phyloP scores from a whole-genome alignment of 2,888 invertebrate species.

The Cryptus viduatorius region DNA sequence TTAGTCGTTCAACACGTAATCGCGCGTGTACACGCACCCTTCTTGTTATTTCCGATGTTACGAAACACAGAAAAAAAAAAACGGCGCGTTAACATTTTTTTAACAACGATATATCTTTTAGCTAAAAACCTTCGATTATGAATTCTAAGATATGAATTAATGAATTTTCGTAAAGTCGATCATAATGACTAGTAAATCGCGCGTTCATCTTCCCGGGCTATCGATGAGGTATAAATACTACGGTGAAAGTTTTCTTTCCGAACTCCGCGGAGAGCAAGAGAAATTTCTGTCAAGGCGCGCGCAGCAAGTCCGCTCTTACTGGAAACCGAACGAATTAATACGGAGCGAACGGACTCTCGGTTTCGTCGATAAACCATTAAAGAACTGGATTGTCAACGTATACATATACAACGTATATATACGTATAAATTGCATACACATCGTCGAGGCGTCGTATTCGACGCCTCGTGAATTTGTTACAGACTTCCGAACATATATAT shows the following conservation, averaged over 20 bases:
- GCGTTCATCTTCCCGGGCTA: conserved; percentile 31
- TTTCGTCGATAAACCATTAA: conserved; percentile 61
- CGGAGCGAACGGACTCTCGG: conserved; percentile 43
- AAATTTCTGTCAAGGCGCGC: conserved; percentile 69
- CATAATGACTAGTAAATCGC: conserved; percentile 18
- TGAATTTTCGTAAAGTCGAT: not conserved
- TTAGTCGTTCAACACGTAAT: conserved; percentile 1
- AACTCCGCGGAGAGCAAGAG: conserved; percentile 63
- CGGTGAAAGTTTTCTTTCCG: conserved; percentile 70
- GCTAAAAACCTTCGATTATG: not conserved
- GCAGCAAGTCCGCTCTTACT: conserved; percentile 38
- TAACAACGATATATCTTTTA: too few relatives aligned
- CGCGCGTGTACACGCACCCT: not conserved
- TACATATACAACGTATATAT: not conserved
- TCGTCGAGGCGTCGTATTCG: conserved; percentile 17
- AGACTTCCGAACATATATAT: conserved; percentile 14
- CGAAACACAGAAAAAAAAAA: not conserved
- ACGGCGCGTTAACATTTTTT: not conserved
- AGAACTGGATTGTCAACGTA: conserved; percentile 48
- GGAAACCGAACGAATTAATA: conserved; percentile 62
- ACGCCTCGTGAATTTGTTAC: conserved; percentile 38
- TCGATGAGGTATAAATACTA: conserved; percentile 54
- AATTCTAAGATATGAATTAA: not conserved
- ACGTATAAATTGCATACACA: not conserved
- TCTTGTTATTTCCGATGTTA: not conserved